Evolutionary conservation across 1,140 invertebrate genomes (phyloP).

Genomic region (Drosophila sucinea): DNA sequence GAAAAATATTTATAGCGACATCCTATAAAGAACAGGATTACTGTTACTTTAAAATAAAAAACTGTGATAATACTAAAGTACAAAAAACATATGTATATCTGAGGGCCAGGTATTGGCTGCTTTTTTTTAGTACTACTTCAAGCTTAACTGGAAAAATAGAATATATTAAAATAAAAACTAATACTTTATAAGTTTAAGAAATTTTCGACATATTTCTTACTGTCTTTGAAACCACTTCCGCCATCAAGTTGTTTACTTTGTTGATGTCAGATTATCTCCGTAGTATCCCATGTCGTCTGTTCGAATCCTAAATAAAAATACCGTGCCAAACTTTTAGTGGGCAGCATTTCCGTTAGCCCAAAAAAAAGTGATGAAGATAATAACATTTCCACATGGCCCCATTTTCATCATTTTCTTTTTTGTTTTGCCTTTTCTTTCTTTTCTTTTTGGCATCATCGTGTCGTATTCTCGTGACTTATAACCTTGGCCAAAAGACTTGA

Average conservation of each 20-base stretch:
- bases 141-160: too few species aligned
- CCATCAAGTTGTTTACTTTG: constrained; percentile 2
- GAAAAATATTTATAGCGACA: too few species aligned
- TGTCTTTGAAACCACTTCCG: neutral
- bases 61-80: too few species aligned
- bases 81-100: too few species aligned
- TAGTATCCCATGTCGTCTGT: neutral
- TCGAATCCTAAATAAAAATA: neutral
- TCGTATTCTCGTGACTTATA: constrained; percentile 8
- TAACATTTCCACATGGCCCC: constrained; percentile 11
- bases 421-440: neutral
- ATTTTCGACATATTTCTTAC: neutral
- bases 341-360: neutral
- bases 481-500: neutral
- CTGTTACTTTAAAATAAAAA: too few species aligned
- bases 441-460: constrained; percentile 1
- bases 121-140: too few species aligned
- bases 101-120: too few species aligned
- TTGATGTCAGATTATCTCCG: neutral
- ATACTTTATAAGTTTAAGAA: too few species aligned
- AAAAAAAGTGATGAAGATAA: neutral
- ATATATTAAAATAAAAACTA: too few species aligned
- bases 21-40: too few species aligned
- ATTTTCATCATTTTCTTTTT: neutral
- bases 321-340: constrained; percentile 1